A percentile compares a stretch with the other conserved stretches of the same genome.
Conservation (phyloP, 2,113 vertebrate genomes). For the Buteo buteo region DNA sequence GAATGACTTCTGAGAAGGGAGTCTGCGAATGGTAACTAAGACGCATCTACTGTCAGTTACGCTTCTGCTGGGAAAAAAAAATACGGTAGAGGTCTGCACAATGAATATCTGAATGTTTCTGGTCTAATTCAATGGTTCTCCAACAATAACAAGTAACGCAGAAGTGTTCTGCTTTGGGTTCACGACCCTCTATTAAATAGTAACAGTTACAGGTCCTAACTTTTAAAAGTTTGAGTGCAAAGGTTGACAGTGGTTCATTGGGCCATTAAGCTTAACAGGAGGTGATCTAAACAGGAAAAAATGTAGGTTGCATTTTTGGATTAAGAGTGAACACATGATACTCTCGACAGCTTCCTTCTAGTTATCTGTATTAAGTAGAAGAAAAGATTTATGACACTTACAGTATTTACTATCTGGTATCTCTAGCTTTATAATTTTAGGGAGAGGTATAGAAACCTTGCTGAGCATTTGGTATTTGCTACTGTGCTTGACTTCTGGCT, state of each 20-base stretch:
- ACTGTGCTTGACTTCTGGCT: background rate
- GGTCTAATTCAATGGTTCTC: background rate
- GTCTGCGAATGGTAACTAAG: too few species aligned
- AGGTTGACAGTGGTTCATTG: background rate
- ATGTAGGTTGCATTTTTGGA: background rate
- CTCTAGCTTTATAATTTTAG: background rate
- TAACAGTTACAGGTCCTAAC: background rate
- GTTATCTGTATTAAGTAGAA: background rate
- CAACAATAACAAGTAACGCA: background rate
- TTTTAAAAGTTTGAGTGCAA: background rate
- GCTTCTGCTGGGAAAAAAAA: background rate
- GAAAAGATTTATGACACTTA: background rate
- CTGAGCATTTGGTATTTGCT: background rate
- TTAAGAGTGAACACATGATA: background rate
- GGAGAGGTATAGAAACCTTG: background rate
- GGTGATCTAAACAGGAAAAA: conserved; percentile 31
- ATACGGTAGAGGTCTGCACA: background rate
- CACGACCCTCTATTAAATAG: background rate
- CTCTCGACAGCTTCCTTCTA: background rate
- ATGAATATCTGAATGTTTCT: background rate
- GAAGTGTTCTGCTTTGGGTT: background rate
- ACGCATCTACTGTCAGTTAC: rapidly evolving
- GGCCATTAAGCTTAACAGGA: background rate
- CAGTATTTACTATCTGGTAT: background rate
- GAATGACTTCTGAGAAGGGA: background rate